Evolutionary conservation across 2,113 vertebrate species (phyloP).

Genomic region (Tor tambroides): DNA sequence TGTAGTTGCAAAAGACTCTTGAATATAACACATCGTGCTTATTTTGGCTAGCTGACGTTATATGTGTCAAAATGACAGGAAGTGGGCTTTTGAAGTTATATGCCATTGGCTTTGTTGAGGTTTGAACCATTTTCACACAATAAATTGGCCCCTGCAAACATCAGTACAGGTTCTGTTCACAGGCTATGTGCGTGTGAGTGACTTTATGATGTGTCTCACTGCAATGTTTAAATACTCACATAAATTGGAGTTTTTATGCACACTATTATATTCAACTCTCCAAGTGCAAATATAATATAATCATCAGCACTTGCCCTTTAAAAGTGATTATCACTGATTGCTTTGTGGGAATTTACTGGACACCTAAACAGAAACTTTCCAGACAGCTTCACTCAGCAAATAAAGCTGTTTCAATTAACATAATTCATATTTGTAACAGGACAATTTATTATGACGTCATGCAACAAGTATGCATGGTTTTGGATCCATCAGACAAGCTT

Average conservation of each 20-base stretch:
- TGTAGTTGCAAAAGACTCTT: not conserved
- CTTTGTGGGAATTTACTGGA: constrained; percentile 31
- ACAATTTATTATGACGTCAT: not conserved
- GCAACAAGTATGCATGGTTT: not conserved
- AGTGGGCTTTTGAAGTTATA: not conserved
- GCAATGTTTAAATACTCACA: not conserved
- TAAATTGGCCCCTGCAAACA: not conserved
- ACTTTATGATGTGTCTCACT: not conserved
- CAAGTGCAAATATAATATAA: constrained; percentile 41
- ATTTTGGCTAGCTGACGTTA: constrained; percentile 3
- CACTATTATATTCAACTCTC: constrained; percentile 12
- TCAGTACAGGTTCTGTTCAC: not conserved
- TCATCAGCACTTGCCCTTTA: constrained; percentile 54
- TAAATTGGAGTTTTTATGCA: not conserved
- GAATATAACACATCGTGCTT: constrained; percentile 1
- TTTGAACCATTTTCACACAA: not conserved
- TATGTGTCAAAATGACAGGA: constrained; percentile 20
- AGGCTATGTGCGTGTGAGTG: not conserved
- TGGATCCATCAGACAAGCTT: not conserved
- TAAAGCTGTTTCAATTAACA: not conserved
- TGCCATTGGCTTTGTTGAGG: not conserved
- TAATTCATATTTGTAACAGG: not conserved
- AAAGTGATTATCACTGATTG: constrained; percentile 58
- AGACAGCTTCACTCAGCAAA: constrained; percentile 6
- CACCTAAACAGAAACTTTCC: constrained; percentile 18